Evolutionary conservation across 2,888 invertebrate genomes (phyloP).

Genomic region (Tuta absoluta): DNA sequence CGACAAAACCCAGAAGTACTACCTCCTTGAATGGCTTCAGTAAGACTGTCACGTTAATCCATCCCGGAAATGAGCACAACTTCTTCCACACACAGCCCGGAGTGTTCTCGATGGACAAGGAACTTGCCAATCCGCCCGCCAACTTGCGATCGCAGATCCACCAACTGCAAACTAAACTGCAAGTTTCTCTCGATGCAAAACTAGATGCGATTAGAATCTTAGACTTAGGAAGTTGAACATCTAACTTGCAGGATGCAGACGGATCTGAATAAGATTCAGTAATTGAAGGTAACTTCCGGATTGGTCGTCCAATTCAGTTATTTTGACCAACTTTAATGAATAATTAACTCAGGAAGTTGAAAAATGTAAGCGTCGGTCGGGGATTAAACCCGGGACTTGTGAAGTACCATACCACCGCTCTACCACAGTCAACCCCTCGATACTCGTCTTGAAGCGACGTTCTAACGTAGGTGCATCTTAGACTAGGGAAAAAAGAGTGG

Average conservation of each 20-base stretch:
- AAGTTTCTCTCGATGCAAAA: conserved; percentile 14
- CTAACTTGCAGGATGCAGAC: conserved; percentile 4
- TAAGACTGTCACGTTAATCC: not conserved
- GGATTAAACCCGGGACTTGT: too few relatives aligned
- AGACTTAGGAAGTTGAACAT: not conserved
- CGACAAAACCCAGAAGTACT: too few relatives aligned
- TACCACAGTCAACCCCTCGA: too few relatives aligned
- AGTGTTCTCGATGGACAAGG: not conserved
- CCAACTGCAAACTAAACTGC: not conserved
- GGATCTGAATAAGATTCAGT: not conserved
- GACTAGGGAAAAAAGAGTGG: too few relatives aligned
- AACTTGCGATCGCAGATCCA: conserved; percentile 8
- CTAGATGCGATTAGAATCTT: conserved; percentile 14
- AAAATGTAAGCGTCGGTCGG: too few relatives aligned
- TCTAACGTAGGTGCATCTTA: too few relatives aligned
- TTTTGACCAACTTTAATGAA: not conserved
- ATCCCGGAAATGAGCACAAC: conserved; percentile 3
- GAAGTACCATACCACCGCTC: too few relatives aligned
- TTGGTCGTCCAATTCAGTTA: not conserved
- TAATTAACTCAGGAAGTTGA: too few relatives aligned
- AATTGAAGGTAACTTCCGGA: conserved; percentile 7
- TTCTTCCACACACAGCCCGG: not conserved
- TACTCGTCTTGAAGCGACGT: too few relatives aligned
- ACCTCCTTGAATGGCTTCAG: not conserved
- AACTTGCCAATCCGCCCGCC: conserved; percentile 3